Base-by-base conservation (phyloP, 2,888 invertebrate species). In the Nomada ferruginata region DNA sequence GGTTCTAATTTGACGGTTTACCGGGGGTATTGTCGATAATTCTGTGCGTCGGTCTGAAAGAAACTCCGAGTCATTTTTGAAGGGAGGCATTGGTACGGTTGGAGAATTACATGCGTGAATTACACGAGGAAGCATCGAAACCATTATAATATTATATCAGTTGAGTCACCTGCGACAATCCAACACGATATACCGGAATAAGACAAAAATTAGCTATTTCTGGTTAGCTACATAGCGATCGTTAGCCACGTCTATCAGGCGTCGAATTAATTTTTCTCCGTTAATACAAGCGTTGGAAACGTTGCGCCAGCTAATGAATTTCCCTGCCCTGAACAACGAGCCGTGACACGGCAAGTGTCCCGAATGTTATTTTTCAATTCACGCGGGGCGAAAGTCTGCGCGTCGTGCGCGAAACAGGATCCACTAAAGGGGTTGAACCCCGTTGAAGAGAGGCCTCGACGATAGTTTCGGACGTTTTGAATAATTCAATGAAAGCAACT, bases 401-500 rank as follows among this genome's bases (percentile, higher is more conserved):
- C 75, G 86, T 81, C 83, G 79, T 70, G 83, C 79, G 73, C 85
- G 88, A 78, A 85, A 86, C 83, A 78, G 77, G 53, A 72, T 13
- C 69, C 76, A 20, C 76, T 75, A 83, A 80, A 74, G 88, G 88
- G 79, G 76, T 79, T 63, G 79, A 15, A 71, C 68, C 74, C 65
- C 61, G 65, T 64, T 52, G 69, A 64, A 72, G 65, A 59, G 76
- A 68, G 80, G 68, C 70, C 63, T 77, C 79, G 76, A 72, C 75
- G 81, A 87, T 87, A 89, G 89, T 85, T 85, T 72, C 81, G 73
- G 76, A 77, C 87, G 82, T 90, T 92, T 90, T 92, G 92, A 93
- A 93, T 93, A 91, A 93, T 93, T 93, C 92, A 92, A 92, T 91
- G 89, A 89, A 86, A 89, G 89, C 89, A 90, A 90, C 92, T 93